A percentile compares a stretch with the other conserved stretches of the same genome.
These are phyloP conservation scores for Sisor rabdophorus DNA, from an alignment of 2,113 vertebrate species.

Conservation along the genomic window DNA sequence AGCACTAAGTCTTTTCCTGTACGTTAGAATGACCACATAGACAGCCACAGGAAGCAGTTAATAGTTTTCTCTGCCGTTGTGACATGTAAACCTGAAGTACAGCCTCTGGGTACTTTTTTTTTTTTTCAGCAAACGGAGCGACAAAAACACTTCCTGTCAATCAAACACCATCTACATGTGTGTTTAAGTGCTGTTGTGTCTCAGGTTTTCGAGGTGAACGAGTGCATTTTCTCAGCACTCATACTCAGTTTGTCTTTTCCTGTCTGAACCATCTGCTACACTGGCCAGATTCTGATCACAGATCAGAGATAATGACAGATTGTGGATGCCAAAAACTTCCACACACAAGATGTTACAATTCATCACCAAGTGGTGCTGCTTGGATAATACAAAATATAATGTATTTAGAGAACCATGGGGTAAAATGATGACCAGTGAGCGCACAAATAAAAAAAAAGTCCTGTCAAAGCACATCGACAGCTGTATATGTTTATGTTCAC, in stretches of 20 bases:
- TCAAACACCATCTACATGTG: background rate
- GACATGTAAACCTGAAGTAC: background rate
- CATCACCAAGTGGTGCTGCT: background rate
- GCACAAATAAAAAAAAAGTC: too few relatives aligned
- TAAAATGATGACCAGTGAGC: background rate
- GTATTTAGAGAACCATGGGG: background rate
- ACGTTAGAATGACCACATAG: background rate
- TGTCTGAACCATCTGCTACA: background rate
- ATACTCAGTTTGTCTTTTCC: constrained; percentile 5
- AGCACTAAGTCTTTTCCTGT: background rate
- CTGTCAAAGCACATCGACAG: too few relatives aligned
- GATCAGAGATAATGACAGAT: constrained; percentile 31
- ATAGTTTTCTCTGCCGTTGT: background rate
- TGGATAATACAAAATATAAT: background rate
- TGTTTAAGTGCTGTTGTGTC: background rate
- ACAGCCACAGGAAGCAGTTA: background rate
- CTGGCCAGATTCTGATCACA: constrained; percentile 8
- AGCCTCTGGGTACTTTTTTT: background rate
- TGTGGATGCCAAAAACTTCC: constrained; percentile 25
- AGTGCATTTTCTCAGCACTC: background rate
- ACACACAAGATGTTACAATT: constrained; percentile 28
- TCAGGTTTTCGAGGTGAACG: background rate
- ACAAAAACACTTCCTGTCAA: background rate
- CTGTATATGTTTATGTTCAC: too few relatives aligned
- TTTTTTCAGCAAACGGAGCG: background rate